Evolutionary conservation across 1,140 invertebrate species (phyloP), one percentile per base, ranked within the genome.

Genomic region (Procambarus virginalis): DNA sequence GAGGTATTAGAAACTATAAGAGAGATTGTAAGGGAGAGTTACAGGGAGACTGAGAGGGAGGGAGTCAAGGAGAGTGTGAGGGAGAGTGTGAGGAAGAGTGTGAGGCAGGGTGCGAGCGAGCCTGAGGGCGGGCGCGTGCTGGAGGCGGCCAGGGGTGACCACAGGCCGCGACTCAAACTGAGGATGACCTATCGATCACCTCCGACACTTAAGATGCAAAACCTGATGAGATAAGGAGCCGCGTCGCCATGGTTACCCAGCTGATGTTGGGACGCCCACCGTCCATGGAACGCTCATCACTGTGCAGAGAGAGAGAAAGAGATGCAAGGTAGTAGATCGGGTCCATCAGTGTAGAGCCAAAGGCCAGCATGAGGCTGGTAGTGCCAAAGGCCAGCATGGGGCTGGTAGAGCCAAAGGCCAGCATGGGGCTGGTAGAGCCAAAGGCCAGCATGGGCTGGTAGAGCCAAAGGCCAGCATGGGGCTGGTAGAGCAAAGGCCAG

Each of bases 181-280:
- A 55, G 81, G 81, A 89, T 89, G 76, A 89, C 58, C 88, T 84
- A 89, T 89, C 88, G 88, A 89, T 89, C 88, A 89, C 81, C 86
- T 34, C 22, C 75, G 51, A 84, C 81, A 89, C 87, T 89, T 89
- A 89, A 89, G 81, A 89, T 89, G 81, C 88, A 89, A 89, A 89
- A 84, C 81, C 68, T 89, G 88, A 89, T 89, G 88, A 89, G 88
- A 89, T 89, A 89, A 89, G 76, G 87, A 89, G 80, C 46, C n/a
- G 55, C 80, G 88, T 89, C 58, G 88, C 82, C 88, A 89, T 89
- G 88, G 88, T 89, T 45, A 89, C 86, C 80, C 70, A 68, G 68
- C 68, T 80, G 55, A 87, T 60, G 79, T 64, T 64, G 22, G 70
- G 86, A 89, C 86, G 49, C 55, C 77, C 45, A 48, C 34, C 34